phyloP scores from a whole-genome alignment of 2,888 invertebrate genomes.

The Loripinus fragilis region DNA sequence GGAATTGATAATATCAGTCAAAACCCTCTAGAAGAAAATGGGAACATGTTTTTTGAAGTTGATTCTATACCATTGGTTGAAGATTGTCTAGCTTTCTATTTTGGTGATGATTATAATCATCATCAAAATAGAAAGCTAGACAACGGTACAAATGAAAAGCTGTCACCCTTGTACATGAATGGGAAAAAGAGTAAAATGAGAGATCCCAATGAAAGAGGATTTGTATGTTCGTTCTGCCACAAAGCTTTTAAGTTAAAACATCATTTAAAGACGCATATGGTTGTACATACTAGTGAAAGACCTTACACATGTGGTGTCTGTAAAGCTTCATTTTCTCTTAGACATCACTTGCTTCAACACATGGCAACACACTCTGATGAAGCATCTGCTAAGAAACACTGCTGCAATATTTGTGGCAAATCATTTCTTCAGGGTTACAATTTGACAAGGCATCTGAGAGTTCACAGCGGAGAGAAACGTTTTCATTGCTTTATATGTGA shows the following conservation, averaged over 20 bases:
- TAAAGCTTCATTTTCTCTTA: not conserved
- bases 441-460: not conserved
- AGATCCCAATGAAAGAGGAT: not conserved
- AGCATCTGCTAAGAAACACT: not conserved
- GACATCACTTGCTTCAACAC: not conserved
- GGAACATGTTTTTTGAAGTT: not conserved
- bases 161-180: not conserved
- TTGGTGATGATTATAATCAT: not conserved
- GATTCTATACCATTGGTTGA: not conserved
- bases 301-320: not conserved
- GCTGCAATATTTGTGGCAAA: not conserved
- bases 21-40: not conserved
- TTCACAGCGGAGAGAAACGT: not conserved
- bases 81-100: not conserved
- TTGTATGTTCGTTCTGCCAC: not conserved
- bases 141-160: not conserved
- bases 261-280: not conserved
- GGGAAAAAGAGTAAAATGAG: not conserved
- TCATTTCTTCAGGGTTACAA: not conserved
- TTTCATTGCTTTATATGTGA: not conserved
- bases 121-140: not conserved
- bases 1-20: not conserved
- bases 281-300: slow-evolving; percentile 2
- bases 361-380: not conserved
- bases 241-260: not conserved